Conservation (phyloP, 2,113 vertebrate species). For the Menidia beryllina region DNA sequence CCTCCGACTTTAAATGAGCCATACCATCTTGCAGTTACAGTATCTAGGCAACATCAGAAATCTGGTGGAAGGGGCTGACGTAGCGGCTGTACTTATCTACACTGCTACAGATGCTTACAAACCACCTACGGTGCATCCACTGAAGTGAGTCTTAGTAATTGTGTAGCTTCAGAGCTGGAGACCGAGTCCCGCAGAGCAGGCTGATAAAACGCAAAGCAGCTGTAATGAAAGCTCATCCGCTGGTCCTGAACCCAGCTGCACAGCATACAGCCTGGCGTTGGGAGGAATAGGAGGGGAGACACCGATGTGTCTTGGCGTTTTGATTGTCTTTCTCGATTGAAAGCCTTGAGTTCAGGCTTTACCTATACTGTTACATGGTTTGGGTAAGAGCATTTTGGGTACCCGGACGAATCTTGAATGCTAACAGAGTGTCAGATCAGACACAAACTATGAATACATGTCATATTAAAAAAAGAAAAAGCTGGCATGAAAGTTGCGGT, state of each 20-base stretch:
- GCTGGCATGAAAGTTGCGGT: no score
- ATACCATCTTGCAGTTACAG: constrained; percentile 30
- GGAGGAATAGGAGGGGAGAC: no score
- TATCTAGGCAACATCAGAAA: constrained; percentile 58
- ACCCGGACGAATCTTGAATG: no score
- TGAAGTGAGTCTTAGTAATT: not conserved
- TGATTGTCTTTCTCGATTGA: no score
- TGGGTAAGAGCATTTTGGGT: no score
- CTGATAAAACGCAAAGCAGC: not conserved
- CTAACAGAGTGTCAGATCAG: no score
- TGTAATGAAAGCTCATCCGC: not conserved
- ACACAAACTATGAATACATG: no score
- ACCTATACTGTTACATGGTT: no score
- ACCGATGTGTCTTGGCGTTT: no score
- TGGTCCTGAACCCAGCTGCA: not conserved
- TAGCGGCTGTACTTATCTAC: constrained; percentile 5
- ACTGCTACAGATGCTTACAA: constrained; percentile 1
- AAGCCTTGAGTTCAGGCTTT: no score
- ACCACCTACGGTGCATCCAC: not conserved
- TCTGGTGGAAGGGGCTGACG: not conserved
- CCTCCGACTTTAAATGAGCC: constrained; percentile 34
- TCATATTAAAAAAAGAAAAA: no score
- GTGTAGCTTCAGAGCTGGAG: not conserved
- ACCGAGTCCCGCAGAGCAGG: not conserved
- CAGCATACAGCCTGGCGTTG: no score